A percentile compares a stretch with the other conserved stretches of the same genome.
These are phyloP conservation scores for Caenorhabditis sp. DNA, from an alignment of 2,888 invertebrate genomes.

Conservation along the genomic window DNA sequence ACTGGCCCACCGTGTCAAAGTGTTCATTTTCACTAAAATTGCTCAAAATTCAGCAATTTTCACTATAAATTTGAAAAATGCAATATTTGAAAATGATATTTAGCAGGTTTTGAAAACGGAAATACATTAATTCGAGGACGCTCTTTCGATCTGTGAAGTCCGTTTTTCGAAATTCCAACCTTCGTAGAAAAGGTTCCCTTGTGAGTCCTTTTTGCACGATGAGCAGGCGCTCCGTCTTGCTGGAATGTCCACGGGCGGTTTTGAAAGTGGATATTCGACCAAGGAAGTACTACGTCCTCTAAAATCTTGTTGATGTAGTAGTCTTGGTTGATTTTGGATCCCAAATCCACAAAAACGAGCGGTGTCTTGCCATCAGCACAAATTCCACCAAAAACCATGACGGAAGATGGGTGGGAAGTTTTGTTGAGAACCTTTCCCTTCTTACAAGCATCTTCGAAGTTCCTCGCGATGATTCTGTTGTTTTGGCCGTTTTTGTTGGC, in stretches of 20 bases:
- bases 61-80: no score
- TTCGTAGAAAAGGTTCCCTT: no score
- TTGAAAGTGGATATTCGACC: constrained; percentile 27
- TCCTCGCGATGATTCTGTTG: constrained; percentile 23
- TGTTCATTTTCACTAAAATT: no score
- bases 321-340: constrained; percentile 49
- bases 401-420: constrained; percentile 27
- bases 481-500: no score
- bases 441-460: constrained; percentile 16
- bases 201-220: no score
- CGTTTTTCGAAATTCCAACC: no score
- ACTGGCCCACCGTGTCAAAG: no score
- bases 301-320: constrained; percentile 28
- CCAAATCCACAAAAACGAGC: constrained; percentile 42
- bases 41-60: no score
- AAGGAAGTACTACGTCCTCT: constrained; percentile 25
- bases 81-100: no score
- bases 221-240: constrained; percentile 42
- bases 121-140: no score
- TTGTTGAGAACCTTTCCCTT: constrained; percentile 17
- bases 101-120: no score
- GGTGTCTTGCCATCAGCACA: constrained; percentile 40
- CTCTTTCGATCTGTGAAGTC: no score
- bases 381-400: constrained; percentile 51
- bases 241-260: constrained; percentile 20